phyloP scores from a whole-genome alignment of 2,113 vertebrate species.

The Macheiramphus alcinus region DNA sequence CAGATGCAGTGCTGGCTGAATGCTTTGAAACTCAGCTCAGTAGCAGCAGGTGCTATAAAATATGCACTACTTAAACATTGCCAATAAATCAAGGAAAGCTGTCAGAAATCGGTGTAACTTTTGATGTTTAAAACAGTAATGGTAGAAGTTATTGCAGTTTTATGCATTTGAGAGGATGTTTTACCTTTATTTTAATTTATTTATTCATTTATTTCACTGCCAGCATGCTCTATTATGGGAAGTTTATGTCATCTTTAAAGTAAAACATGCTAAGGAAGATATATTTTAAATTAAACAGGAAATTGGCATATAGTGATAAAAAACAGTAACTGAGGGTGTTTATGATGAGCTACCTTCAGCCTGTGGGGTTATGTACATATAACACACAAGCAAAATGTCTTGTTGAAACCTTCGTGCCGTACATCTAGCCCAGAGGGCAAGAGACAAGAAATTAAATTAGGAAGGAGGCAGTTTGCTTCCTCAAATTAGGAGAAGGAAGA shows the following conservation, averaged over 20 bases:
- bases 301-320: background rate
- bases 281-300: conserved; percentile 40
- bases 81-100: conserved; percentile 8
- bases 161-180: background rate
- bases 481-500: background rate
- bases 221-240: background rate
- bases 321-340: background rate
- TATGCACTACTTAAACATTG: background rate
- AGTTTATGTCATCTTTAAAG: conserved; percentile 44
- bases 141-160: conserved; percentile 6
- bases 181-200: conserved; percentile 11
- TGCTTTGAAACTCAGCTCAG: background rate
- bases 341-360: background rate
- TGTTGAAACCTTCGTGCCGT: background rate
- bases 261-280: conserved; percentile 23
- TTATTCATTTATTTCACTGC: conserved; percentile 36
- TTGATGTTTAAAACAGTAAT: conserved; percentile 17
- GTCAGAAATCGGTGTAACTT: background rate
- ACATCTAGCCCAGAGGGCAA: background rate
- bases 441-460: background rate
- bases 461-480: background rate
- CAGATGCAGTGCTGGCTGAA: background rate
- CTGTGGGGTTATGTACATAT: background rate
- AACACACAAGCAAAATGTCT: background rate
- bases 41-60: background rate